phyloP scores from a whole-genome alignment of 2,888 invertebrate genomes.

The Baronia brevicornis region DNA sequence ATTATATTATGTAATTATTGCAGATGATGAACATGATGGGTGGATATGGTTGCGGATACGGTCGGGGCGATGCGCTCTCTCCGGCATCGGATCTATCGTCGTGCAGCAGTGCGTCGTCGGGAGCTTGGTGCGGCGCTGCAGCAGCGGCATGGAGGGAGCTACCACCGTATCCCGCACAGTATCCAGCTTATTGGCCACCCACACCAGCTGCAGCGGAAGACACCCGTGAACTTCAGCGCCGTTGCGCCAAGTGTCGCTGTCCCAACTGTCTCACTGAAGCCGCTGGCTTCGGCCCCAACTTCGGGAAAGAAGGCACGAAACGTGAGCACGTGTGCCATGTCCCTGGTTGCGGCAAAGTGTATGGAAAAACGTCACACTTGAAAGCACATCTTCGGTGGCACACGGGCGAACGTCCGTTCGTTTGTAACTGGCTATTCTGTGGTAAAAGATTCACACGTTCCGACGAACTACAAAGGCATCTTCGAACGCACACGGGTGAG shows the following conservation, averaged over 20 bases:
- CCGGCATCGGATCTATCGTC: constrained; percentile 61
- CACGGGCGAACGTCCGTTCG: constrained; percentile 92
- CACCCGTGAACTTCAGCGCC: constrained; percentile 76
- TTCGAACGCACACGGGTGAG: constrained; percentile 92
- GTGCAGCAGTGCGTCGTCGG: constrained; percentile 62
- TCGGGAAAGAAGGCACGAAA: constrained; percentile 83
- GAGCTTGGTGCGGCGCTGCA: constrained; percentile 49
- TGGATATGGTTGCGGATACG: constrained; percentile 58
- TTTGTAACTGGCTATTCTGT: constrained; percentile 92
- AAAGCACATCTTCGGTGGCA: constrained; percentile 96
- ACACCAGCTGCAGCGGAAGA: constrained; percentile 56
- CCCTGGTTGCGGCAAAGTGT: constrained; percentile 90
- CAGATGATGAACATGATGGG: constrained; percentile 69
- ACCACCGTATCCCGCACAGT: constrained; percentile 55
- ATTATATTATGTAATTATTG: constrained; percentile 23
- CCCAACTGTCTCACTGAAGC: constrained; percentile 89
- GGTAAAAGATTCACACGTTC: constrained; percentile 94
- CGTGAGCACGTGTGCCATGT: constrained; percentile 91
- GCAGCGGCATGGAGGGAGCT: constrained; percentile 57
- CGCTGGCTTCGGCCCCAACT: constrained; percentile 83
- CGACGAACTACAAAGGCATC: constrained; percentile 92
- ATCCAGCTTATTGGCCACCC: constrained; percentile 67
- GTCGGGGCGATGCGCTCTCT: constrained; percentile 70
- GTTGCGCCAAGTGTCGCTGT: constrained; percentile 85
- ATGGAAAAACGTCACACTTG: constrained; percentile 95